A percentile compares a stretch with the other conserved stretches of the same genome.
These are phyloP conservation scores for Cercocebus atys DNA, from an alignment of 2,113 vertebrate species.

Conservation along the genomic window DNA sequence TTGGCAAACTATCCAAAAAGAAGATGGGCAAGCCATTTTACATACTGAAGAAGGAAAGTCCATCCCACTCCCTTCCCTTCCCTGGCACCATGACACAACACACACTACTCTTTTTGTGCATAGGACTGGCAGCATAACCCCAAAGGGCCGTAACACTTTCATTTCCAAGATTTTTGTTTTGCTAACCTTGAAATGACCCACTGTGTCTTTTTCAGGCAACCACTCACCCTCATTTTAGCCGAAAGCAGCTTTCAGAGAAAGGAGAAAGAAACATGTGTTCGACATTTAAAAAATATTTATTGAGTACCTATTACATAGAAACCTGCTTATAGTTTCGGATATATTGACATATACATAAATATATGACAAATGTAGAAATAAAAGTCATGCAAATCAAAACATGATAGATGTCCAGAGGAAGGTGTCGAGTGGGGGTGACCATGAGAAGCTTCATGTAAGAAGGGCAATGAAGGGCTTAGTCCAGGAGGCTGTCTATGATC, in stretches of 20 bases:
- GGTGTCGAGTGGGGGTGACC: neutral
- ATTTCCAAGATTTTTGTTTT: slow-evolving; percentile 27
- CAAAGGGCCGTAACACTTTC: neutral
- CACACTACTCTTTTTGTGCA: neutral
- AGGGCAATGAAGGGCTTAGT: neutral
- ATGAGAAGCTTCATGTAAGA: neutral
- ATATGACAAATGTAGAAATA: neutral
- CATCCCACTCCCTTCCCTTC: neutral
- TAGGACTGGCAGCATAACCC: neutral
- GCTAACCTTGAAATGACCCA: slow-evolving; percentile 9
- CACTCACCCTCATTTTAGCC: neutral
- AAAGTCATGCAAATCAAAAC: neutral
- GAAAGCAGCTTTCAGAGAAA: slow-evolving; percentile 41
- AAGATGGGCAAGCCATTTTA: neutral
- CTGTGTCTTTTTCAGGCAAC: slow-evolving; percentile 1
- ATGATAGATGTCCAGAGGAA: neutral
- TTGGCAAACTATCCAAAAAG: neutral
- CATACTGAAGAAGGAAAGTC: neutral
- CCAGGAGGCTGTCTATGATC: neutral
- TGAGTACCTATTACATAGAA: slow-evolving; percentile 21
- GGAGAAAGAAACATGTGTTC: neutral
- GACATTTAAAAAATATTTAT: slow-evolving; percentile 31
- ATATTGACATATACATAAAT: slow-evolving; percentile 2
- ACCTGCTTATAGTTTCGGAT: neutral
- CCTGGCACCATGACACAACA: neutral